Percentiles rank a stretch among this genome's conserved stretches.
These are phyloP conservation scores for Apolygus lucorum DNA, from an alignment of 1,140 invertebrate species.

Conservation along the genomic window DNA sequence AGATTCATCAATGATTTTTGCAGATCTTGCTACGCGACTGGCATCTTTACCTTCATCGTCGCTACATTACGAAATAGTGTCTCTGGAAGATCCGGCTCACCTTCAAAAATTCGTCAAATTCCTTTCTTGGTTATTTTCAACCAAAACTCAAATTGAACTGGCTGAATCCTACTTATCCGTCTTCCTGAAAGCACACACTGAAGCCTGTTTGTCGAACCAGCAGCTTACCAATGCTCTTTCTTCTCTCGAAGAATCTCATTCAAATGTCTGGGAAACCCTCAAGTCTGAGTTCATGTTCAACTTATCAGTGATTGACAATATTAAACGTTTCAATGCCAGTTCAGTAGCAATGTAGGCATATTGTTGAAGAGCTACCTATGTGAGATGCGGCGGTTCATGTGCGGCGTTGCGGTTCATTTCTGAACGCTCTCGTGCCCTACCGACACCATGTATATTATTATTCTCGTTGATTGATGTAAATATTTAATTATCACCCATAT, in stretches of 20 bases:
- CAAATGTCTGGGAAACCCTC: constrained; percentile 59
- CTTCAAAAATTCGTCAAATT: constrained; percentile 74
- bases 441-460: no score
- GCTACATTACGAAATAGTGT: constrained; percentile 83
- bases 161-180: constrained; percentile 82
- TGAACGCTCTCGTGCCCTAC: no score
- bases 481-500: no score
- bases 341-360: background rate
- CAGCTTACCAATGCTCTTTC: constrained; percentile 49
- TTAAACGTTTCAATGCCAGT: constrained; percentile 42
- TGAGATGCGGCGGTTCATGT: no score
- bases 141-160: constrained; percentile 82
- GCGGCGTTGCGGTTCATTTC: no score
- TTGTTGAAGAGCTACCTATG: no score
- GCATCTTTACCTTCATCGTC: constrained; percentile 73
- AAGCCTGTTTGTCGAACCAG: constrained; percentile 48
- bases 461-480: no score
- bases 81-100: constrained; percentile 53
- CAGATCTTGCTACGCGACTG: constrained; percentile 57
- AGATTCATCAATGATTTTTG: constrained; percentile 42
- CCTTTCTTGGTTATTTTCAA: constrained; percentile 59
- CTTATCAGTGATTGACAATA: constrained; percentile 46
- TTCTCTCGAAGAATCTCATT: constrained; percentile 50
- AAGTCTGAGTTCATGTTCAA: constrained; percentile 56
- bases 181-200: constrained; percentile 79